Conservation (phyloP, 2,113 vertebrate species). For the Xenotilapia leptura region DNA sequence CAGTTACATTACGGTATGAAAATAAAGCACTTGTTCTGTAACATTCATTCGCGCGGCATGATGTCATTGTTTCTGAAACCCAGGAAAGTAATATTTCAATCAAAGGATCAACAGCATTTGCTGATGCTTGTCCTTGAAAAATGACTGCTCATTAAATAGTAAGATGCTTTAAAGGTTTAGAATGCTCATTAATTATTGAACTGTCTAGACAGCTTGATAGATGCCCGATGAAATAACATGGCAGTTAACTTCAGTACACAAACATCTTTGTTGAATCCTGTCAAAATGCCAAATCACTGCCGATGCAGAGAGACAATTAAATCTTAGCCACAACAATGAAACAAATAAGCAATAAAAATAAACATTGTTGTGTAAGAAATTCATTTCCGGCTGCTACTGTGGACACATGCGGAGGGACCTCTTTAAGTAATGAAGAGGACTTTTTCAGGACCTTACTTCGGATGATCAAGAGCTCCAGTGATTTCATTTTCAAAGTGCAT, state of each 20-base stretch:
- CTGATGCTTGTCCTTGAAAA: slow-evolving; percentile 16
- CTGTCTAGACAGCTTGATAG: slow-evolving; percentile 62
- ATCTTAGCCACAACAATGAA: not conserved
- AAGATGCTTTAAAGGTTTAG: slow-evolving; percentile 49
- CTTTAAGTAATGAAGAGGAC: not conserved
- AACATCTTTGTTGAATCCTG: not conserved
- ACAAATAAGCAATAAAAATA: not conserved
- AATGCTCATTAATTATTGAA: slow-evolving; percentile 61
- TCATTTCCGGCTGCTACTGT: not conserved
- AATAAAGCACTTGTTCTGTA: slow-evolving; percentile 96
- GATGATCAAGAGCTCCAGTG: not conserved
- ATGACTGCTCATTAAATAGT: slow-evolving; percentile 59
- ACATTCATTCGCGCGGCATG: slow-evolving; percentile 13
- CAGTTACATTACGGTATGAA: slow-evolving; percentile 87
- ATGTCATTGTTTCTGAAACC: not conserved
- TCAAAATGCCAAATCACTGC: not conserved
- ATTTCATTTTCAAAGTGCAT: not conserved
- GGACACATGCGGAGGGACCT: not conserved
- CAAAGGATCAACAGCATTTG: not conserved
- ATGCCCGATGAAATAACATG: slow-evolving; percentile 46
- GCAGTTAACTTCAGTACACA: slow-evolving; percentile 30
- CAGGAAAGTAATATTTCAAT: not conserved
- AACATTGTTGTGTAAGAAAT: not conserved
- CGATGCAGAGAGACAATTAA: not conserved
- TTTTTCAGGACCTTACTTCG: not conserved